Conservation (phyloP, 2,113 vertebrate species). For the Bufo bufo region DNA sequence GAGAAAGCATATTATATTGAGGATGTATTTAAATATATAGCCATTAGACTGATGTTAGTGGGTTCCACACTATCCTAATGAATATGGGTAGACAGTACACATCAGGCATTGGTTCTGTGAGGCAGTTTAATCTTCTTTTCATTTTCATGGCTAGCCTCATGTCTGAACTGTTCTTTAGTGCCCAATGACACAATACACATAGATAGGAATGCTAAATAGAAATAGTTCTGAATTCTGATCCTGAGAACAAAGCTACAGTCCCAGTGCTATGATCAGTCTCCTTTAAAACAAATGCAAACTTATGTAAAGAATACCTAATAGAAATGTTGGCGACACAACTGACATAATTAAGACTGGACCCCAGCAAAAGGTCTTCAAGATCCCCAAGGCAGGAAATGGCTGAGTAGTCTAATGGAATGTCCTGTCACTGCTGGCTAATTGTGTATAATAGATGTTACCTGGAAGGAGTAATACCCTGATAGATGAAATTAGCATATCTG, state of each 20-base stretch:
- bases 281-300: background rate
- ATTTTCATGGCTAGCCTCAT: background rate
- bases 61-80: too few relatives aligned
- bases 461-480: slow-evolving; percentile 10
- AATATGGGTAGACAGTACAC: too few relatives aligned
- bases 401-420: slow-evolving; percentile 9
- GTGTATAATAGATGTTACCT: slow-evolving; percentile 39
- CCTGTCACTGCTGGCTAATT: slow-evolving; percentile 33
- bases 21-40: too few relatives aligned
- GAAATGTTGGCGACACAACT: background rate
- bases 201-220: background rate
- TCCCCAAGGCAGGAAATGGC: slow-evolving; percentile 24
- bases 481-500: slow-evolving; percentile 46
- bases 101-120: background rate
- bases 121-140: background rate
- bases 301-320: background rate
- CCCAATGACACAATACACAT: background rate
- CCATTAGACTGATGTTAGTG: too few relatives aligned
- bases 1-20: too few relatives aligned
- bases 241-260: background rate
- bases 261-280: background rate
- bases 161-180: background rate
- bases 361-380: slow-evolving; percentile 23
- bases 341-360: background rate
- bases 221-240: background rate